Conservation (phyloP, 2,888 invertebrate genomes). For the Drosophila cognata region DNA sequence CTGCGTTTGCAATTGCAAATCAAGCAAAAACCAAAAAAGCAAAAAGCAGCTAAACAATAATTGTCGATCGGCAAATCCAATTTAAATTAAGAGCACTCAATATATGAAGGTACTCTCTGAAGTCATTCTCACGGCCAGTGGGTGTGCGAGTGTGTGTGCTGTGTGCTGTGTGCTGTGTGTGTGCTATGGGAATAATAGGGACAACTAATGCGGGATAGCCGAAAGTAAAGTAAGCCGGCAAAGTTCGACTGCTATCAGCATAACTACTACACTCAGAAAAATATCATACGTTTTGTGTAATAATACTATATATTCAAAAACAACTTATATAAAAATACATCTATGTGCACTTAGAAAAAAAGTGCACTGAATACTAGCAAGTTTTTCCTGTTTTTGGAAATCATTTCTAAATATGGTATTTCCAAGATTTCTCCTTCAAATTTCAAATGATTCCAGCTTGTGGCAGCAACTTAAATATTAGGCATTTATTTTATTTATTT, state of each 20-base stretch:
- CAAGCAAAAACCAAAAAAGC: background rate
- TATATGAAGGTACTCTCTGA: conserved; percentile 40
- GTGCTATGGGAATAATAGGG: background rate
- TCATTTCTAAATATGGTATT: too few relatives aligned
- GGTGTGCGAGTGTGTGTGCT: conserved; percentile 13
- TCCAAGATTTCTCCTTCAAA: too few relatives aligned
- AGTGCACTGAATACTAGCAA: background rate
- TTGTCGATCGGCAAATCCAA: conserved; percentile 73
- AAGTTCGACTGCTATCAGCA: background rate
- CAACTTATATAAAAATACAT: background rate
- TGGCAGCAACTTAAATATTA: too few relatives aligned
- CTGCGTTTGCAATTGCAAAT: conserved; percentile 57
- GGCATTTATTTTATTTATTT: too few relatives aligned
- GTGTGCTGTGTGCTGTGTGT: background rate
- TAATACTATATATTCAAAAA: background rate
- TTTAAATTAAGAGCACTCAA: conserved; percentile 72
- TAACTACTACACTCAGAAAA: background rate
- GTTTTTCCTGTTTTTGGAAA: background rate
- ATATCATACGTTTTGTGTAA: background rate
- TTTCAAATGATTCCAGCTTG: too few relatives aligned
- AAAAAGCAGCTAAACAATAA: conserved; percentile 6
- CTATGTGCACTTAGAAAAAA: background rate
- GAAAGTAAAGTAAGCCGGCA: conserved; percentile 9
- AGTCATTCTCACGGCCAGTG: conserved; percentile 62
- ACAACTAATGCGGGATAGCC: conserved; percentile 45